Conservation (phyloP, 35 echinoderm and acorn worm genomes). For the Apostichopus californicus region DNA sequence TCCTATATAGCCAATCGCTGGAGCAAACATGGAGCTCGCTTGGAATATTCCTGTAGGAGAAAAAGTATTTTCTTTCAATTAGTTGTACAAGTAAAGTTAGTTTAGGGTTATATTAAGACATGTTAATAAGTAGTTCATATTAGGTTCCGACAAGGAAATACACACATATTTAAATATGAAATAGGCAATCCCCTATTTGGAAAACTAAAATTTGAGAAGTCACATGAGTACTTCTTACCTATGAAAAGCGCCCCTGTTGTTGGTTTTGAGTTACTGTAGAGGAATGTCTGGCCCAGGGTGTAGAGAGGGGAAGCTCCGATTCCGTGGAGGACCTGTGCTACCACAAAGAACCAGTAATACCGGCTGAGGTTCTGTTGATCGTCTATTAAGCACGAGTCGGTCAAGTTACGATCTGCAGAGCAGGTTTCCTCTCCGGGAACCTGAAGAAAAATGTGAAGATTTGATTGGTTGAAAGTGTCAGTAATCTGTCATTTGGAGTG, state of each 20-base stretch:
- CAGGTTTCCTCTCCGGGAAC: conserved; percentile 57
- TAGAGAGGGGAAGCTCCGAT: conserved; percentile 92
- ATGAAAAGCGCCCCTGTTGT: conserved; percentile 69
- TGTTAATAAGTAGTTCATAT: no score
- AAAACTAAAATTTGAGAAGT: no score
- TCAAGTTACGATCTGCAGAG: conserved; percentile 42
- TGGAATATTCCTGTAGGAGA: conserved; percentile 72
- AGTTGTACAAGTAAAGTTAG: no score
- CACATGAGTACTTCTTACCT: conserved; percentile 56
- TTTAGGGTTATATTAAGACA: no score
- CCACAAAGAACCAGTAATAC: conserved; percentile 88
- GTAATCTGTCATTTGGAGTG: no score
- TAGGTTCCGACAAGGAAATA: no score
- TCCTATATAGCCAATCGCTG: conserved; percentile 83
- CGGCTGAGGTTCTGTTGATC: conserved; percentile 66
- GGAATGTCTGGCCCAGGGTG: conserved; percentile 80
- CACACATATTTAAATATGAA: no score
- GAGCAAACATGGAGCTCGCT: conserved; percentile 61
- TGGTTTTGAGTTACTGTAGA: conserved; percentile 83
- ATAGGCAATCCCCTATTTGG: no score
- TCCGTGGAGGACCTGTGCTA: conserved; percentile 84
- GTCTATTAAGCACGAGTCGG: conserved; percentile 16
- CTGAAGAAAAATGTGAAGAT: not conserved
- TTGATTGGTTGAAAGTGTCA: not conserved
- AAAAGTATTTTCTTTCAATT: no score